Percentiles rank a stretch among this genome's conserved stretches.
Evolutionary conservation across 2,888 invertebrate species (phyloP).

Genomic region (Altica lythri): DNA sequence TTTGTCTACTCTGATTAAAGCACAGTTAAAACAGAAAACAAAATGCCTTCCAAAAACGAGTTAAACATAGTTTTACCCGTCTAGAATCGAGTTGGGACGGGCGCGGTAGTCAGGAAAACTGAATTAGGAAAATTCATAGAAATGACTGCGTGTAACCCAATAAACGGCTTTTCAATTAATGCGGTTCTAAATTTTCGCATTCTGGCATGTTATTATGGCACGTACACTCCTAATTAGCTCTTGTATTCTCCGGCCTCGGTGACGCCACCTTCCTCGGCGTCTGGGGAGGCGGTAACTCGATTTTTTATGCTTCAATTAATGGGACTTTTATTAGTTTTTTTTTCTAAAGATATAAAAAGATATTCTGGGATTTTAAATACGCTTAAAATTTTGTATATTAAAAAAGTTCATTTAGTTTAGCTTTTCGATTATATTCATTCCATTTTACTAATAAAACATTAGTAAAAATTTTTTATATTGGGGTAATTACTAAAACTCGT

Average conservation of each 20-base stretch:
- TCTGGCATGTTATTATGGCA: conserved; percentile 10
- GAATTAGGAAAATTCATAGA: conserved; percentile 16
- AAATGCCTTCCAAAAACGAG: background rate
- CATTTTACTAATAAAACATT: no score
- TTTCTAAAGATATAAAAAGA: no score
- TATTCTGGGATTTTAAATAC: no score
- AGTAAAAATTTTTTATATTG: no score
- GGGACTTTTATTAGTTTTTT: no score
- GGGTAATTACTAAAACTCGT: no score
- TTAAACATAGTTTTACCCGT: conserved; percentile 5
- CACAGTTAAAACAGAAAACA: no score
- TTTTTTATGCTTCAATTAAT: no score
- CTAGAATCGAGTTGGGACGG: background rate
- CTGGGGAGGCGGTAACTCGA: background rate
- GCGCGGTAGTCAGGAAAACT: conserved; percentile 3
- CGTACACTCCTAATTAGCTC: conserved; percentile 5
- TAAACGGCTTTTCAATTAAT: conserved; percentile 12
- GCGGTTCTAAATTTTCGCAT: conserved; percentile 14
- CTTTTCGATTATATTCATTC: no score
- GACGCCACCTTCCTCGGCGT: background rate
- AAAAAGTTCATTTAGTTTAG: no score
- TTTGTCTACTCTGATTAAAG: no score
- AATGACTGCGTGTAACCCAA: conserved; percentile 13
- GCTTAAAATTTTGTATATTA: no score
- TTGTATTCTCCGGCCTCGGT: background rate